phyloP scores from a whole-genome alignment of 2,797 vertebrate species.

The Alcedo atthis region DNA sequence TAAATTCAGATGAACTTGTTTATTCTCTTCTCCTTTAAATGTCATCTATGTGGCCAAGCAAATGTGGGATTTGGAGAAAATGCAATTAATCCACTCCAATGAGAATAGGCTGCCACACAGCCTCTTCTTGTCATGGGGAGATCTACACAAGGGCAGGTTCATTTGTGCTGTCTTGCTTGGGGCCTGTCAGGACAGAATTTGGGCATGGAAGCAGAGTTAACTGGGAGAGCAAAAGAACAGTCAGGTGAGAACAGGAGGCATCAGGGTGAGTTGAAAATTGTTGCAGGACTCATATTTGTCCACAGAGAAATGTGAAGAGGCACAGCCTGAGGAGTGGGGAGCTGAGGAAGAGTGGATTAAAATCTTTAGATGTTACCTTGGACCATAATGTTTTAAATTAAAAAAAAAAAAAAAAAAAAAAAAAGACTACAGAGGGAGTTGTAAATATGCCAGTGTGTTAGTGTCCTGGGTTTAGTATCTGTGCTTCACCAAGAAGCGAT shows the following conservation, averaged over 20 bases:
- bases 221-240: too few relatives aligned
- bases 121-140: not conserved
- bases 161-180: not conserved
- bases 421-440: not conserved
- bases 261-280: not conserved
- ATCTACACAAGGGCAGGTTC: not conserved
- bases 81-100: not conserved
- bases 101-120: not conserved
- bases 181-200: not conserved
- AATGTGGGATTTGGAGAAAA: not conserved
- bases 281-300: not conserved
- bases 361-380: not conserved
- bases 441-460: not conserved
- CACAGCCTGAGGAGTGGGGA: not conserved
- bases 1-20: not conserved
- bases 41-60: not conserved
- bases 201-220: not conserved
- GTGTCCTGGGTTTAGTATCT: not conserved
- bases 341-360: not conserved
- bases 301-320: not conserved
- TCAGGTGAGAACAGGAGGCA: not conserved
- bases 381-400: not conserved
- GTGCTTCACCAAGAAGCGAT: not conserved
- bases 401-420: too few relatives aligned
- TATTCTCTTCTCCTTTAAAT: not conserved